Percentiles rank a stretch among this genome's conserved stretches.
Conservation (phyloP, 2,113 vertebrate genomes). For the Nansenia antarctica region DNA sequence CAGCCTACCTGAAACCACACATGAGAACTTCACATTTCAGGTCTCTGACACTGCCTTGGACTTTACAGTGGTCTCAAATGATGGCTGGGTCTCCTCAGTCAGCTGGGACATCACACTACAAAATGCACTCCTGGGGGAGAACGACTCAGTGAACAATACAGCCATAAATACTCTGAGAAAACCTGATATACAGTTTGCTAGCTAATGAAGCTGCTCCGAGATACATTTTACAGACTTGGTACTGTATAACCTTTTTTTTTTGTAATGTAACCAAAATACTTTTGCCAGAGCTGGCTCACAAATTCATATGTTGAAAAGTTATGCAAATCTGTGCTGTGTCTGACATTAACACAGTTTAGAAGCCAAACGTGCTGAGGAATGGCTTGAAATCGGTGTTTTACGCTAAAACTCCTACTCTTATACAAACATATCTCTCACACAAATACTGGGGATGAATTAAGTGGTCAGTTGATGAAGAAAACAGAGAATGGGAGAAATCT, state of each 20-base stretch:
- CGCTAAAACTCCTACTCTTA: neutral
- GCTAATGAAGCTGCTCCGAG: too few relatives aligned
- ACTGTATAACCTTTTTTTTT: too few relatives aligned
- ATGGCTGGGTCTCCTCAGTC: constrained; percentile 94
- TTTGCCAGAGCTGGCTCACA: too few relatives aligned
- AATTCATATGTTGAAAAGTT: too few relatives aligned
- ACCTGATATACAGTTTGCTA: too few relatives aligned
- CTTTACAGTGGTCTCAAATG: constrained; percentile 92
- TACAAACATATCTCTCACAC: neutral
- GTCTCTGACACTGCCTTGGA: constrained; percentile 92
- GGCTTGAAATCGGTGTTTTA: neutral
- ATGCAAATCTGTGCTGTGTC: neutral
- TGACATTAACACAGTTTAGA: neutral
- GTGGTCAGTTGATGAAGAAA: neutral
- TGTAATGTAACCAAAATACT: too few relatives aligned
- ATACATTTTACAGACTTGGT: too few relatives aligned
- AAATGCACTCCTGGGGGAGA: constrained; percentile 88
- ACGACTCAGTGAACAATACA: constrained; percentile 39
- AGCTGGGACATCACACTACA: constrained; percentile 96
- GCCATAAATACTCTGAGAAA: too few relatives aligned
- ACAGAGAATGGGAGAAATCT: neutral
- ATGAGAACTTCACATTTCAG: constrained; percentile 92
- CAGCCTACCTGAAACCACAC: constrained; percentile 90
- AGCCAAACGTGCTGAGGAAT: neutral
- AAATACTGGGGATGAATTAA: neutral